These are phyloP conservation scores for Diceros bicornis DNA, from an alignment of 2,797 vertebrate genomes.

Conservation along the genomic window DNA sequence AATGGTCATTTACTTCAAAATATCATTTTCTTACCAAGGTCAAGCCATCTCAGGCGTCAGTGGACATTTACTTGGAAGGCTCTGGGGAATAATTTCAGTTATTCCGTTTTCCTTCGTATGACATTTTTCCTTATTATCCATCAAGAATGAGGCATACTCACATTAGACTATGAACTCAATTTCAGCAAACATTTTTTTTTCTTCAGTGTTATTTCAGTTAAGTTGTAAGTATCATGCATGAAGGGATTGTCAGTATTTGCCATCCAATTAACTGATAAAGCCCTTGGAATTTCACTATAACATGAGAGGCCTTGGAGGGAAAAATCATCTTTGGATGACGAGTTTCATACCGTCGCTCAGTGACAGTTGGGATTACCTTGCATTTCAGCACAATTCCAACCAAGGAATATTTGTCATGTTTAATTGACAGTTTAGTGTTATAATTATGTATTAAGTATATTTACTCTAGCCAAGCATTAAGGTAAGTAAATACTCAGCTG, in stretches of 20 bases:
- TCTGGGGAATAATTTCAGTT: not conserved
- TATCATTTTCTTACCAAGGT: not conserved
- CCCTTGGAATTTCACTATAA: constrained; percentile 77
- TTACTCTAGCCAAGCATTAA: constrained; percentile 79
- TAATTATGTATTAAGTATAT: constrained; percentile 81
- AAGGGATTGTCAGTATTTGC: constrained; percentile 79
- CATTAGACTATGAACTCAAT: not conserved
- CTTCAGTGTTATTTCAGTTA: constrained; percentile 62
- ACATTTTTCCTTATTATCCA: constrained; percentile 20
- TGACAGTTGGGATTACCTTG: constrained; percentile 81
- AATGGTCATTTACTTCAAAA: constrained; percentile 23
- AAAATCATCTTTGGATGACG: constrained; percentile 82
- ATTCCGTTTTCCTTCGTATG: not conserved
- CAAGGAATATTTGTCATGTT: constrained; percentile 76
- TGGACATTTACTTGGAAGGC: not conserved
- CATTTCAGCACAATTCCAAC: constrained; percentile 75
- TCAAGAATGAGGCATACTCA: not conserved
- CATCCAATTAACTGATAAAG: constrained; percentile 83
- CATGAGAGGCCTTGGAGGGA: constrained; percentile 71
- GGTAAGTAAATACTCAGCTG: constrained; percentile 76
- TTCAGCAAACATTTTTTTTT: constrained; percentile 38
- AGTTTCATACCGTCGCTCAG: constrained; percentile 75
- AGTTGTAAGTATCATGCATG: constrained; percentile 68
- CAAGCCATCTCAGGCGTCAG: not conserved
- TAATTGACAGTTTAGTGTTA: constrained; percentile 84